A percentile compares a stretch with the other conserved stretches of the same genome.
Evolutionary conservation across 1,140 invertebrate genomes (phyloP).

Genomic region (Pectinophora gossypiella): DNA sequence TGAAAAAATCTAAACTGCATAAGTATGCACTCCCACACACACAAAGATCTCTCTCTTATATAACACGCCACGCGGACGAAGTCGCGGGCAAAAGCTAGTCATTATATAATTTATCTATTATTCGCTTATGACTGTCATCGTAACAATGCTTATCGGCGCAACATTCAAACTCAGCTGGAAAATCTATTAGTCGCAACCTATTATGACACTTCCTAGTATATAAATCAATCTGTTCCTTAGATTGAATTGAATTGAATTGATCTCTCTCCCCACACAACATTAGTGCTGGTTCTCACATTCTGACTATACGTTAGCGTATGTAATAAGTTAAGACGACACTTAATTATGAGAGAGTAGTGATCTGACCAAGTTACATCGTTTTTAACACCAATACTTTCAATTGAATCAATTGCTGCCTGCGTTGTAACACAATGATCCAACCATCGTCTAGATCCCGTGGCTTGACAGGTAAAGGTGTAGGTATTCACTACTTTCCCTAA

Average conservation of each 20-base stretch:
- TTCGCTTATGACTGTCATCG: background rate
- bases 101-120: background rate
- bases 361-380: slow-evolving; percentile 5
- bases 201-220: background rate
- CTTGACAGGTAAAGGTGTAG: slow-evolving; percentile 9
- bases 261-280: slow-evolving; percentile 1
- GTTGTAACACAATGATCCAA: slow-evolving; percentile 10
- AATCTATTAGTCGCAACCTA: background rate
- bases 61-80: too few species aligned
- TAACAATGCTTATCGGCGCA: background rate
- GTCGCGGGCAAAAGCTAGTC: too few species aligned
- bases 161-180: background rate
- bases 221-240: background rate
- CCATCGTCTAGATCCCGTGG: slow-evolving; percentile 3
- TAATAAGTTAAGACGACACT: background rate
- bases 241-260: too few species aligned
- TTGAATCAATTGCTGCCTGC: background rate
- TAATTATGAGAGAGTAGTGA: background rate
- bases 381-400: background rate
- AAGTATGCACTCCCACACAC: too few species aligned
- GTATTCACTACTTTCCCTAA: slow-evolving; percentile 4
- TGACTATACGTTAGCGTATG: background rate
- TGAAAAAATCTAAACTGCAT: too few species aligned
- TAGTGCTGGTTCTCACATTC: background rate
- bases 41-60: too few species aligned